Evolutionary conservation across 2,113 vertebrate species (phyloP), one percentile per base, ranked within the genome.

Genomic region (Cololabis saira): DNA sequence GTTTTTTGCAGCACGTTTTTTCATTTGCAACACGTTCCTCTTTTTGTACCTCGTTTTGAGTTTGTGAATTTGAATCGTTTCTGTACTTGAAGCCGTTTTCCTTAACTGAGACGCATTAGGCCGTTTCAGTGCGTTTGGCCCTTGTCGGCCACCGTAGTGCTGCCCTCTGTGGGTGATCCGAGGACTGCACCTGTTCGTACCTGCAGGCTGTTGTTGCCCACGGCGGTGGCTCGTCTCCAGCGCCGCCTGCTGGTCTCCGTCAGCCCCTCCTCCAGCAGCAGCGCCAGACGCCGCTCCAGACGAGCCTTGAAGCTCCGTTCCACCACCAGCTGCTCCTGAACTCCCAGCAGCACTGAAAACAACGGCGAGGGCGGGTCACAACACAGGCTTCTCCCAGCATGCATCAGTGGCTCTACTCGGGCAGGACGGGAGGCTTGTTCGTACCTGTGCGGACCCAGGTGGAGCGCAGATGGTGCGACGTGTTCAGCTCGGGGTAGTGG

Each of bases 401-500:
- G 2, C 24, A 27, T 27, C 24, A 3, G 12, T 11, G 14, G 2
- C 9, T 8, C 12, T 3, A 19, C 8, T 19, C 17, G 57, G 41
- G 22, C 10, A 1, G 10, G 33, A 57, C 2, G 1, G 7, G 53
- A 41, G n/a, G 19, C 14, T 19, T 7, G 17, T 27, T 85, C 92
- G 0, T 92, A 98, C 97, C 96, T 93, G 97, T 98, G 78, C 95
- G 95, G 57, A 99, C 95, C 97, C 97, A 99, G 27, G 97, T 98
- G 56, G 94, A 94, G 69, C 95, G 95, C 90, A 98, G 88, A 73
- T 96, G 57, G 67, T 96, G 95, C 19, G 96, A 95, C 15, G 94
- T 90, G 67, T 99, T 98, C 41, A 99, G 93, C 78, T 97, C 96
- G 0, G 95, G 96, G 80, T 99, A 99, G 83, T 95, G 94, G 88